Evolutionary conservation across 2,113 vertebrate genomes (phyloP), one percentile per base, ranked within the genome.

Genomic region (Manacus vitellinus): DNA sequence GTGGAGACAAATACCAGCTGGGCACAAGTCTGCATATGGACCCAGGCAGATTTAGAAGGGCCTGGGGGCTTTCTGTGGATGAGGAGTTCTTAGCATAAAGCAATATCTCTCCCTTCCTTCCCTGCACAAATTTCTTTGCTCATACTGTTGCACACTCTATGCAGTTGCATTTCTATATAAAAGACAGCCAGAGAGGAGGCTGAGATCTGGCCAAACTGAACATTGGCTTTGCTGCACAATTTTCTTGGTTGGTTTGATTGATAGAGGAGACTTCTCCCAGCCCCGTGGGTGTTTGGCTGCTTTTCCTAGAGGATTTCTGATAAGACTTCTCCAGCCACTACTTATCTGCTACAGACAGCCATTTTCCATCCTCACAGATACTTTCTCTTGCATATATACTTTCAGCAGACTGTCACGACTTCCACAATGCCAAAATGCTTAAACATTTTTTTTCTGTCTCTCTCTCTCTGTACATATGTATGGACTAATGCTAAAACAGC

Each of bases 311-410:
- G 97, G 74, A 94, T 95, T 96, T 93, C 90, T 89, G 92, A 63
- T 73, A 66, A 88, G 85, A 86, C 83, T 93, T 96, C 93, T 93
- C 83, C 58, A 96, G 79, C 70, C 76, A 67, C 83, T 88, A 96
- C 85, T 97, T 97, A 97, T 97, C 97, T 96, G 52, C 85, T 85
- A 39, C 88, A 97, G 75, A 22, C 96, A 97, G 94, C 85, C 94
- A 92, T 92, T 62, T 84, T 46, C 61, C 58, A 79, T 54, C 72
- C 88, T 86, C 94, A 52, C 58, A 88, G 92, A 65, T 71, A 83
- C 95, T 85, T 95, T 33, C 90, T 89, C 88, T 55, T 28, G n/a
- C 89, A 43, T 91, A 90, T 94, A 86, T 80, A 85, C 85, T 79
- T 86, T 56, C 65, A 84, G 76, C 73, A 77, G 65, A 73, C 58